Conservation (phyloP, 53 echinoderm and acorn worm genomes). For the Holothuria leucospilota region DNA sequence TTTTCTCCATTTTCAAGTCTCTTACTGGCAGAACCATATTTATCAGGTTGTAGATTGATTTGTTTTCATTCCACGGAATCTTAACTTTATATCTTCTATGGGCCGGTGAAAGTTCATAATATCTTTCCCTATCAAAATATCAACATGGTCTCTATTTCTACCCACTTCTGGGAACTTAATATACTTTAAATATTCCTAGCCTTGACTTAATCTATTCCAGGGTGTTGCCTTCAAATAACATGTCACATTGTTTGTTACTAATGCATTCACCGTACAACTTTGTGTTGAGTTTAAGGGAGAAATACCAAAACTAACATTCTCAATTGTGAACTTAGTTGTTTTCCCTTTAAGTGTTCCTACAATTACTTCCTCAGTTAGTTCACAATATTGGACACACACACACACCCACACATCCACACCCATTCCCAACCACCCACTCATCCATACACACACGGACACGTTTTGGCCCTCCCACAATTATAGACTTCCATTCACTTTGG, state of each 20-base stretch:
- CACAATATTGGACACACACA: neutral
- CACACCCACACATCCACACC: too few relatives aligned
- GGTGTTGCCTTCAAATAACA: neutral
- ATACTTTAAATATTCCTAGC: slow-evolving; percentile 8
- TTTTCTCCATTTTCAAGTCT: slow-evolving; percentile 18
- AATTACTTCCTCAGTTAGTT: slow-evolving; percentile 27
- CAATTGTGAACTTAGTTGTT: slow-evolving; percentile 27
- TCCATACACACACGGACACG: too few relatives aligned
- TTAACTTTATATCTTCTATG: slow-evolving; percentile 19
- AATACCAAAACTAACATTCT: slow-evolving; percentile 29
- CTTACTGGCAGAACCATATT: neutral
- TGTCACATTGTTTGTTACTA: slow-evolving; percentile 16
- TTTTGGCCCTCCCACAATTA: too few relatives aligned
- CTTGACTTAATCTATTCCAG: neutral
- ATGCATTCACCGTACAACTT: neutral
- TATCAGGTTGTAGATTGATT: slow-evolving; percentile 7
- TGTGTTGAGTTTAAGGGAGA: neutral
- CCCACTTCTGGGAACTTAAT: neutral
- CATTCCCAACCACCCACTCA: too few relatives aligned
- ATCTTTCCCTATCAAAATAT: slow-evolving; percentile 37
- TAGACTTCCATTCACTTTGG: too few relatives aligned
- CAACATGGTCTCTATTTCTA: slow-evolving; percentile 29
- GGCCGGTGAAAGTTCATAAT: slow-evolving; percentile 3
- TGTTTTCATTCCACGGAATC: slow-evolving; percentile 36
- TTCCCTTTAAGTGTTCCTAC: slow-evolving; percentile 40